These are phyloP conservation scores for Lordiphosa fenestrarum DNA, from an alignment of 2,888 invertebrate genomes.

Conservation along the genomic window DNA sequence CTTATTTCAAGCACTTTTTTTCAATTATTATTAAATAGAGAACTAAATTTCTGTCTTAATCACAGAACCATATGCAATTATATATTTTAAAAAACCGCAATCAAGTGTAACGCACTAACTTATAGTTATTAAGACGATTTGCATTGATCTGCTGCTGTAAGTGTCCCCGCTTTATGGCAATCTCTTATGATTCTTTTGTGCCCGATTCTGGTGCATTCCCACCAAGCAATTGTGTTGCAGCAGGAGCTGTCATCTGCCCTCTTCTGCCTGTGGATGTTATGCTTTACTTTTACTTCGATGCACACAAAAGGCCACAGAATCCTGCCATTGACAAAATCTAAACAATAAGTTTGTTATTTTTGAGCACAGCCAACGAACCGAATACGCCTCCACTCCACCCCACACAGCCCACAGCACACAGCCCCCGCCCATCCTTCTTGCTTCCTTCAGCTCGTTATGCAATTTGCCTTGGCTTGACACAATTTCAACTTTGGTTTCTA, in stretches of 20 bases:
- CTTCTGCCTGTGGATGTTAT: conserved; percentile 31
- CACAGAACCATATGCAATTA: too few relatives aligned
- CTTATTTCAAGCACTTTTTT: too few relatives aligned
- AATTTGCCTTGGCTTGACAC: conserved; percentile 31
- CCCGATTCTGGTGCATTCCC: conserved; percentile 6
- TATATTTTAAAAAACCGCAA: too few relatives aligned
- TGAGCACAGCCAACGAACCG: conserved; percentile 56
- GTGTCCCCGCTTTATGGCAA: too few relatives aligned
- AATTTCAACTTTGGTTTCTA: conserved; percentile 24
- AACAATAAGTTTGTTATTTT: conserved; percentile 71
- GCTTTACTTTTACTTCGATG: conserved; percentile 57
- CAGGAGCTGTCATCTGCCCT: conserved; percentile 10
- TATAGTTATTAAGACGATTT: too few relatives aligned
- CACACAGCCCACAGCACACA: not conserved
- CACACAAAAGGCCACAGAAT: conserved; percentile 48
- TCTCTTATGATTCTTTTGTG: conserved; percentile 7
- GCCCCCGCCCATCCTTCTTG: too few relatives aligned
- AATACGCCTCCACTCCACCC: conserved; percentile 2
- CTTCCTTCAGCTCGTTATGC: conserved; percentile 21
- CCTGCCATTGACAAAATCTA: conserved; percentile 71
- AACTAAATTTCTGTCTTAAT: too few relatives aligned
- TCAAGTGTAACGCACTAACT: too few relatives aligned
- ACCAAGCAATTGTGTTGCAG: not conserved
- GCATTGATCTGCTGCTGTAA: too few relatives aligned
- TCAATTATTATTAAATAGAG: too few relatives aligned